Base-by-base conservation (phyloP, 2,888 invertebrate genomes). In the Drosophila maculinotata region DNA sequence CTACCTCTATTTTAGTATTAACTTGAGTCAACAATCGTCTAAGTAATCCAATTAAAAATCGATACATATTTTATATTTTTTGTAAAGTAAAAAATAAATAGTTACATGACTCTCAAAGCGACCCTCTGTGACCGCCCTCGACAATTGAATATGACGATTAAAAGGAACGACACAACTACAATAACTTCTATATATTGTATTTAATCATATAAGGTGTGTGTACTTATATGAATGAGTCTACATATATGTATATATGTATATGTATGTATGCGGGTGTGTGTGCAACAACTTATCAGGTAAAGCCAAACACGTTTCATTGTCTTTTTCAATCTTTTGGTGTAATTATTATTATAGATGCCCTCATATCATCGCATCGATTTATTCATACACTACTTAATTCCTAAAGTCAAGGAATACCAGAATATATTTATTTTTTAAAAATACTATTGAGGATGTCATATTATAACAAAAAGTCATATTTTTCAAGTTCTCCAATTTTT, bases 151-250 rank as follows among this genome's bases (percentile, higher is more conserved):
- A 25, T 58, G 81, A 52, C 81, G 64, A 80, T 87, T 77, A 59
- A 64, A 76, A 62, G 73, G 69, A 68, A 54, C 31, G 56, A 76
- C 49, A 64, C 56, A 78, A 69, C 79, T 56, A 74, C 56, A 70
- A 76, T 69, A 79, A 70, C 49, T 63, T 60, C 73, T 62, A 60
- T 64, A 75, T 81, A 68, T 60, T 76, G 86, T 65, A 60, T 85
- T 82, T 82, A 85, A 85, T 82, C 80, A 58, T 79, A 88, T 88
- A 80, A 88, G 87, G 88, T 80, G 88, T 80, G 83, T 71, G 83
- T 70, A 73, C 66, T 60, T 56, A 65, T 77, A 71, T 53, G 80
- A 60, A 57, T 52, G 49, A 30, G 26, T 65, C 17, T 76, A 42
- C 42, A 30, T 48, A 14, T 17, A 38, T 31, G 20, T 38, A 36